Base-by-base conservation (phyloP, 1,140 invertebrate genomes). In the Papilio xuthus region DNA sequence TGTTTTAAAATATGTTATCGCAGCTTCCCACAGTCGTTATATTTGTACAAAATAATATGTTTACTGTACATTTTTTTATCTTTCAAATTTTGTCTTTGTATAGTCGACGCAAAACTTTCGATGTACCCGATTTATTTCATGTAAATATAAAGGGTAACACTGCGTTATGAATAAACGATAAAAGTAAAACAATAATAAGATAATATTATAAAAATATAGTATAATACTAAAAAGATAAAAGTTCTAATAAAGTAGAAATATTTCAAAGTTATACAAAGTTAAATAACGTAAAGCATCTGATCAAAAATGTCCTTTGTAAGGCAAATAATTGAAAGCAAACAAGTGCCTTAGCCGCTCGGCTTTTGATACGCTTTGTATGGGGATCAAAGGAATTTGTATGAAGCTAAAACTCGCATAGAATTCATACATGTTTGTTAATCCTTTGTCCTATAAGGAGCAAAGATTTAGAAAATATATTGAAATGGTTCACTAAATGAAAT, bases 241-340 rank as follows among this genome's bases (percentile, higher is more conserved):
- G 53, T 20, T 23, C n/a, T 56, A 56, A 56, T 23, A 56, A 56
- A 56, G 44, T 13, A 0, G 44, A 47, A 47, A 18, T 56, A 20
- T 12, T 10, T 20, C n/a, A 56, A 53, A 56, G 53, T 1, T 9
- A 56, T 56, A 8, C 53, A 56, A 56, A 56, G n/a, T 60, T 47
- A 47, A 18, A 47, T 18, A 47, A 47, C 4, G 15, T 26, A 1
- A 60, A 1, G 56, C 9, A 60, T 60, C 10, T 60, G 56, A 23
- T 20, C 53, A 60, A 60, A 60, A 26, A 60, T 56, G 10, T 60
- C 56, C 23, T 60, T 60, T 60, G 56, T 26, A 60, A 26, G n/a
- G 56, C 56, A 60, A 60, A 60, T 60, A 60, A 60, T 60, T 60
- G 56, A 60, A 60, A 26, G 56, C 23, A 60, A 60, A 60, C 56